phyloP scores from a whole-genome alignment of 2,797 vertebrate species.

The Vireo griseus region DNA sequence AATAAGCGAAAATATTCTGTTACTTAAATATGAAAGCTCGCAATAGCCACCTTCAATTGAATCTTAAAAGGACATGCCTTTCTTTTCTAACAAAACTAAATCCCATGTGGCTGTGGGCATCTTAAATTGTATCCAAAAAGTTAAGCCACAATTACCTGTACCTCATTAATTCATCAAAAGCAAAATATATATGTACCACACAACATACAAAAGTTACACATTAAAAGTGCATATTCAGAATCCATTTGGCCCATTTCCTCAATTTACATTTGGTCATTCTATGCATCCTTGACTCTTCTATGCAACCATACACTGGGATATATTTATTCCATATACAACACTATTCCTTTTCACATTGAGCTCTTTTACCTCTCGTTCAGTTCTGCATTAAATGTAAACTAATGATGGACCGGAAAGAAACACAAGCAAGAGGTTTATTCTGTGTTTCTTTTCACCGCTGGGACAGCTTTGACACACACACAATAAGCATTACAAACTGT shows the following conservation, averaged over 20 bases:
- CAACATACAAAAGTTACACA: slow-evolving; percentile 78
- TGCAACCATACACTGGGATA: slow-evolving; percentile 53
- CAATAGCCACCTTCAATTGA: slow-evolving; percentile 62
- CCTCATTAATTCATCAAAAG: slow-evolving; percentile 75
- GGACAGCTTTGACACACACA: slow-evolving; percentile 68
- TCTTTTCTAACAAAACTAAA: slow-evolving; percentile 73
- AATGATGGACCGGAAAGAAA: slow-evolving; percentile 69
- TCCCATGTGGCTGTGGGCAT: slow-evolving; percentile 71
- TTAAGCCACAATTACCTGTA: slow-evolving; percentile 78
- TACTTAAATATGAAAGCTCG: slow-evolving; percentile 63
- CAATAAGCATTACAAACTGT: slow-evolving; percentile 69
- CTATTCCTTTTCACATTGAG: slow-evolving; percentile 56
- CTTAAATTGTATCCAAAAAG: slow-evolving; percentile 74
- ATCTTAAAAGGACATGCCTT: slow-evolving; percentile 67
- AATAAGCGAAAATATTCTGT: slow-evolving; percentile 61
- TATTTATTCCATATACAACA: slow-evolving; percentile 23
- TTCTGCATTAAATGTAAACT: slow-evolving; percentile 72
- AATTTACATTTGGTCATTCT: slow-evolving; percentile 79
- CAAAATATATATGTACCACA: slow-evolving; percentile 81
- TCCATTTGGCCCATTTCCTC: slow-evolving; percentile 78
- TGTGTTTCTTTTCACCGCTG: slow-evolving; percentile 59
- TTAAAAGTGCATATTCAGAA: slow-evolving; percentile 80
- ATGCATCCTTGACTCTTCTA: slow-evolving; percentile 59
- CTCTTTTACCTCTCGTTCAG: slow-evolving; percentile 51
- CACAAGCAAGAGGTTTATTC: slow-evolving; percentile 62